Percentiles rank a stretch among this genome's conserved stretches.
Conservation (phyloP, 2,888 invertebrate species). For the Brenthis hecate region DNA sequence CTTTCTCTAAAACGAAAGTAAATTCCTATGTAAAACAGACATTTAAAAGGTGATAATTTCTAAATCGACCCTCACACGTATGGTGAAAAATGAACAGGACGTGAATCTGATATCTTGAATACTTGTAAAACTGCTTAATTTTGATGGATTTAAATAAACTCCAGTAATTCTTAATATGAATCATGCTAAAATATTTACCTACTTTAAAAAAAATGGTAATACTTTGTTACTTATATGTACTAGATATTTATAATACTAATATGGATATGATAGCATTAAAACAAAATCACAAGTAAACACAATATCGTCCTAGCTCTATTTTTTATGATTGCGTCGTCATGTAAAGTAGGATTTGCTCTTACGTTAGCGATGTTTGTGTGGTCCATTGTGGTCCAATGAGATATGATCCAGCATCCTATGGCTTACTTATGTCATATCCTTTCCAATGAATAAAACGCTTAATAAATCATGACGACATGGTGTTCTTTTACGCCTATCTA, state of each 20-base stretch:
- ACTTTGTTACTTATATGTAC: too few species aligned
- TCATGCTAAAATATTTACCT: too few species aligned
- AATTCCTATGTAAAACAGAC: conserved; percentile 38
- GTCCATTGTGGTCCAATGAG: conserved; percentile 51
- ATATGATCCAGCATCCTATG: conserved; percentile 46
- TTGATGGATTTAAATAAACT: background rate
- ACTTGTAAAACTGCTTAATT: background rate
- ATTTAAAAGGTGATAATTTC: conserved; percentile 34
- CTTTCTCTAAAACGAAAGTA: conserved; percentile 43
- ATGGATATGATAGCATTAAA: background rate
- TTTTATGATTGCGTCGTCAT: conserved; percentile 13
- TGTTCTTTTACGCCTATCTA: conserved; percentile 36
- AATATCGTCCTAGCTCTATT: background rate
- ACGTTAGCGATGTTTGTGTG: conserved; percentile 49
- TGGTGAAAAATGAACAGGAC: background rate
- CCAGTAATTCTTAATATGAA: too few species aligned
- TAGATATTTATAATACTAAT: too few species aligned
- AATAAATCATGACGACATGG: conserved; percentile 29
- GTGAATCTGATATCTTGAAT: background rate
- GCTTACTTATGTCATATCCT: conserved; percentile 42
- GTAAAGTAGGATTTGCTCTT: conserved; percentile 49
- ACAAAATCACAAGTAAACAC: background rate
- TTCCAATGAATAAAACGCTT: conserved; percentile 34
- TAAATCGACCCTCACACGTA: conserved; percentile 11
- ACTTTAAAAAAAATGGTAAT: too few species aligned